A percentile compares a stretch with the other conserved stretches of the same genome.
Conservation (phyloP, 1,140 invertebrate genomes). For the Eueides isabella region DNA sequence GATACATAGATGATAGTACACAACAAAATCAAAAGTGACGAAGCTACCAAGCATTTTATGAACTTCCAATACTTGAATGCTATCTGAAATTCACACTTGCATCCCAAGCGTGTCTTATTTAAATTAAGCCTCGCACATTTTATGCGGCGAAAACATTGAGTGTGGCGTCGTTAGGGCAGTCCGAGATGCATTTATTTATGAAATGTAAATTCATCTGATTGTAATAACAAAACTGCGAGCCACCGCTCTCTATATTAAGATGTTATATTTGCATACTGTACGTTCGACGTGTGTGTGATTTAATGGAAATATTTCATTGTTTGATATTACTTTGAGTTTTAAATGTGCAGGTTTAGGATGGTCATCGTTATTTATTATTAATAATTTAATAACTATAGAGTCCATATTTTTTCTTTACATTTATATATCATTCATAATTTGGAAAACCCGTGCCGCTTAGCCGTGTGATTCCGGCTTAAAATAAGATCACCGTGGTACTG, state of each 20-base stretch:
- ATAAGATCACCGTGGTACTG: too few species aligned
- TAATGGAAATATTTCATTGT: slow-evolving; percentile 46
- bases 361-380: too few species aligned
- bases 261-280: slow-evolving; percentile 78
- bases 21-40: slow-evolving; percentile 16
- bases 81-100: slow-evolving; percentile 34
- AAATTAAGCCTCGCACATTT: slow-evolving; percentile 66
- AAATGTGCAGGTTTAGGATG: background rate
- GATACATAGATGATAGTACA: too few species aligned
- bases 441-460: too few species aligned
- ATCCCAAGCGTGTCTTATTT: slow-evolving; percentile 54
- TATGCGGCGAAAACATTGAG: slow-evolving; percentile 64
- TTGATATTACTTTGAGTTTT: background rate
- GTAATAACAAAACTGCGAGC: slow-evolving; percentile 80
- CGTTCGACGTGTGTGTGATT: slow-evolving; percentile 58
- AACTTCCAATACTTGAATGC: slow-evolving; percentile 17
- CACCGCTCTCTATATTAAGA: slow-evolving; percentile 79
- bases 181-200: slow-evolving; percentile 81
- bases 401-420: too few species aligned
- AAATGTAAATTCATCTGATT: slow-evolving; percentile 81
- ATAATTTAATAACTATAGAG: too few species aligned
- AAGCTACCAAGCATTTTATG: slow-evolving; percentile 20
- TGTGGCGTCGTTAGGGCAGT: slow-evolving; percentile 68
- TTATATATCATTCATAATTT: too few species aligned
- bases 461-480: too few species aligned